Evolutionary conservation across 2,888 invertebrate genomes (phyloP).

Genomic region (Meteorus colon): DNA sequence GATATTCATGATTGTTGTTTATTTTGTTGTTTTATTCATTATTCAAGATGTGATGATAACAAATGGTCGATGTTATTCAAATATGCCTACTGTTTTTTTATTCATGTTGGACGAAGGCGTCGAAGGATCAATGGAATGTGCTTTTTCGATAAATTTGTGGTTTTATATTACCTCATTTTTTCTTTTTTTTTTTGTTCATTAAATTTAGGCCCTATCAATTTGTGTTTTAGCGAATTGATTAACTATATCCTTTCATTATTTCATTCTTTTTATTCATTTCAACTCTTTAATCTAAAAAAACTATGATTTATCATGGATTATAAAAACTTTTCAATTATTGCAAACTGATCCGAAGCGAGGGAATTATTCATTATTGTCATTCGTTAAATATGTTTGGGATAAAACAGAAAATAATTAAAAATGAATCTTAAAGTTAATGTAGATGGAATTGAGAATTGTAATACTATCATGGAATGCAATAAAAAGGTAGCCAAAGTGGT

Average conservation of each 20-base stretch:
- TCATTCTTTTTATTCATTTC: constrained; percentile 32
- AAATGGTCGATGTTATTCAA: not conserved
- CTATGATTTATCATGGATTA: not conserved
- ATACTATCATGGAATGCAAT: not conserved
- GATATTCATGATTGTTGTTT: constrained; percentile 22
- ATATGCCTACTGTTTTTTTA: not conserved
- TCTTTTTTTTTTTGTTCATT: constrained; percentile 13
- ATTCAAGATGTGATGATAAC: not conserved
- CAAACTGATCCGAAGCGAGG: not conserved
- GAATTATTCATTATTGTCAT: constrained; percentile 36
- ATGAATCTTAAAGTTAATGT: not conserved
- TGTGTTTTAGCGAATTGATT: constrained; percentile 23
- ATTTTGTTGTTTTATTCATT: constrained; percentile 1
- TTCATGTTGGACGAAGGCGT: not conserved
- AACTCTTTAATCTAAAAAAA: not conserved
- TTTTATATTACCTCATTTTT: not conserved
- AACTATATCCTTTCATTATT: not conserved
- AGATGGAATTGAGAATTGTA: not conserved
- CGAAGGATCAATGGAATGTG: not conserved
- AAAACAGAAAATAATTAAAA: not conserved
- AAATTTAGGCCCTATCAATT: constrained; percentile 30
- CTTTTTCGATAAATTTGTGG: not conserved
- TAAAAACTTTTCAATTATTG: constrained; percentile 2
- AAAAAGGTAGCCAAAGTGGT: not conserved
- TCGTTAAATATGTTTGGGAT: constrained; percentile 7